Evolutionary conservation across 2,888 invertebrate genomes (phyloP).

Genomic region (Orchestes rusci): DNA sequence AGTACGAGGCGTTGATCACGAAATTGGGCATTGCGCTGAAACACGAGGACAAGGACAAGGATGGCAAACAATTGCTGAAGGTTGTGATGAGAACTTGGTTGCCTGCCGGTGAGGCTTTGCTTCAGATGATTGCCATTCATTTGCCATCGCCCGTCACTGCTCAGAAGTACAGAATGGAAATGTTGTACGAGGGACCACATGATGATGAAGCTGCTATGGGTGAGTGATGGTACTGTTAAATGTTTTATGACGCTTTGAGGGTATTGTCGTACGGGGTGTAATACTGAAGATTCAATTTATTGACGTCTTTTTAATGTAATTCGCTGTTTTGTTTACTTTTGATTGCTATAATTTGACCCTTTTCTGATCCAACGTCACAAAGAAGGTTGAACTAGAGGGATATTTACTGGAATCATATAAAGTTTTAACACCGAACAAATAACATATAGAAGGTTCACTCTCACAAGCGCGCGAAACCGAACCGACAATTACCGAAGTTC

Average conservation of each 20-base stretch:
- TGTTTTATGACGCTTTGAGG: too few relatives aligned
- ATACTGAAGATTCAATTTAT: constrained; percentile 1
- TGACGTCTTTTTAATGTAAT: constrained; percentile 1
- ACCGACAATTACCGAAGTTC: too few relatives aligned
- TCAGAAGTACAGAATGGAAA: constrained; percentile 98
- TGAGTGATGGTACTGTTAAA: constrained; percentile 13
- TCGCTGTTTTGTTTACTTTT: background rate
- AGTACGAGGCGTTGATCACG: constrained; percentile 76
- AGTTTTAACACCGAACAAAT: too few relatives aligned
- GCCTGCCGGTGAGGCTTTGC: constrained; percentile 97
- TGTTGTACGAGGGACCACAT: constrained; percentile 97
- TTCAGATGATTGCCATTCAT: constrained; percentile 99
- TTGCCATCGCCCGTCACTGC: constrained; percentile 98
- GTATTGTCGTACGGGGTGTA: too few relatives aligned
- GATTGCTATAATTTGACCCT: constrained; percentile 1
- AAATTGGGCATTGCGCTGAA: constrained; percentile 90
- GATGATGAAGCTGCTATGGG: constrained; percentile 76
- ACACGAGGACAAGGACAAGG: constrained; percentile 93
- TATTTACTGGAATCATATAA: too few relatives aligned
- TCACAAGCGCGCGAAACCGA: too few relatives aligned
- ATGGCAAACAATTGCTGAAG: constrained; percentile 93
- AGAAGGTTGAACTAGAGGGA: too few relatives aligned
- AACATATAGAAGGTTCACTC: too few relatives aligned
- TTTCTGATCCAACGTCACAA: too few relatives aligned
- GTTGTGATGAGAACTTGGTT: constrained; percentile 99